phyloP scores from a whole-genome alignment of 2,113 vertebrate genomes.

The Marcusenius ussheri region DNA sequence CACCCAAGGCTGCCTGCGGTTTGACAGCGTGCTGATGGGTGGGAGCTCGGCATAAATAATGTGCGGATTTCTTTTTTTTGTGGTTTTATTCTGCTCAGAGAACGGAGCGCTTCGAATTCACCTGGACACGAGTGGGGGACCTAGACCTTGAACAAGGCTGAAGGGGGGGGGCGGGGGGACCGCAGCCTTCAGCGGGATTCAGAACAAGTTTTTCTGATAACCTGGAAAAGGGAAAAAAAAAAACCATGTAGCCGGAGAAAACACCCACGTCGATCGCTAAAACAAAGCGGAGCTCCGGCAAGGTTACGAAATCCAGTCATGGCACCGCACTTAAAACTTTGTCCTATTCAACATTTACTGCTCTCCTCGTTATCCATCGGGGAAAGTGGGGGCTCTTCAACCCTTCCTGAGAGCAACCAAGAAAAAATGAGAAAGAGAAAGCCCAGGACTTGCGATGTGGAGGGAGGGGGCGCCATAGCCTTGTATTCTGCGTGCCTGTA shows the following conservation, averaged over 20 bases:
- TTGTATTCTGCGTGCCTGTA: constrained; percentile 41
- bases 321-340: constrained; percentile 27
- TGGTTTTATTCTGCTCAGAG: constrained; percentile 4
- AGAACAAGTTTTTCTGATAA: neutral
- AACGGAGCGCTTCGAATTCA: constrained; percentile 13
- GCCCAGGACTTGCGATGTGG: constrained; percentile 47
- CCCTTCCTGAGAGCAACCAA: constrained; percentile 42
- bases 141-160: constrained; percentile 1
- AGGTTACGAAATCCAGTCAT: constrained; percentile 7
- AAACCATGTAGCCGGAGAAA: neutral
- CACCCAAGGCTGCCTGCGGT: constrained; percentile 8
- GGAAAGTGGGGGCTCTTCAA: constrained; percentile 35
- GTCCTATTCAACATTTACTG: constrained; percentile 43
- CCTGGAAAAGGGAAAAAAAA: neutral
- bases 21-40: neutral
- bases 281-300: neutral
- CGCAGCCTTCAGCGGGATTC: neutral
- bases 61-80: neutral
- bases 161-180: neutral
- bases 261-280: neutral
- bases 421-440: constrained; percentile 25
- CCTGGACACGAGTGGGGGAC: constrained; percentile 6
- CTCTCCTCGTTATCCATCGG: constrained; percentile 33
- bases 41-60: neutral
- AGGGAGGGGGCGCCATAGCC: constrained; percentile 37